phyloP scores from a whole-genome alignment of 2,888 invertebrate species.

The Uropetala carovei region DNA sequence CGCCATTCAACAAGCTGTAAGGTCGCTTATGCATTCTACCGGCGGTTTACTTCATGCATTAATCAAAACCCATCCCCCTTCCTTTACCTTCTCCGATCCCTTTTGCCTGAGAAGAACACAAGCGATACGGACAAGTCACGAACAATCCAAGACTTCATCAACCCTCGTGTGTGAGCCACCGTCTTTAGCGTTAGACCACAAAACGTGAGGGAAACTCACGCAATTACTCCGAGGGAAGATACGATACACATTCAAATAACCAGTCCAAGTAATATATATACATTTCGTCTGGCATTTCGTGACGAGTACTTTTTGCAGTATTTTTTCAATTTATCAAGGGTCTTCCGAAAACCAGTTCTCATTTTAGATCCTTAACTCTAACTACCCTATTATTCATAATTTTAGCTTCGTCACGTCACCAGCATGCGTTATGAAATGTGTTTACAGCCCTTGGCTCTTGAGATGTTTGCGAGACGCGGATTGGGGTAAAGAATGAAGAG shows the following conservation, averaged over 20 bases:
- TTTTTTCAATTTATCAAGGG: not conserved
- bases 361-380: not conserved
- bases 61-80: slow-evolving; percentile 51
- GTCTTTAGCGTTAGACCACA: not conserved
- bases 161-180: slow-evolving; percentile 9
- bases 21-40: slow-evolving; percentile 54
- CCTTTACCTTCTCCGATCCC: slow-evolving; percentile 3
- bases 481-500: not conserved
- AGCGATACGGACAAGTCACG: slow-evolving; percentile 43
- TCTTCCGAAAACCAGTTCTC: not conserved
- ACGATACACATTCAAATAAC: not conserved
- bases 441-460: not conserved
- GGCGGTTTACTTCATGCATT: slow-evolving; percentile 58
- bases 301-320: not conserved
- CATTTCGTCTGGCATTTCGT: not conserved
- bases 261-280: not conserved
- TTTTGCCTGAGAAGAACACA: slow-evolving; percentile 16
- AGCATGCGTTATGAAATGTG: slow-evolving; percentile 5
- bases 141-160: slow-evolving; percentile 40
- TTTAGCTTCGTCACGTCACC: slow-evolving; percentile 2
- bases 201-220: not conserved
- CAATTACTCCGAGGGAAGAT: not conserved
- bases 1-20: slow-evolving; percentile 57
- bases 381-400: slow-evolving; percentile 5
- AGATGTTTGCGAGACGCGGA: slow-evolving; percentile 19